Conservation (phyloP, 2,888 invertebrate genomes). For the Tiphia femorata region DNA sequence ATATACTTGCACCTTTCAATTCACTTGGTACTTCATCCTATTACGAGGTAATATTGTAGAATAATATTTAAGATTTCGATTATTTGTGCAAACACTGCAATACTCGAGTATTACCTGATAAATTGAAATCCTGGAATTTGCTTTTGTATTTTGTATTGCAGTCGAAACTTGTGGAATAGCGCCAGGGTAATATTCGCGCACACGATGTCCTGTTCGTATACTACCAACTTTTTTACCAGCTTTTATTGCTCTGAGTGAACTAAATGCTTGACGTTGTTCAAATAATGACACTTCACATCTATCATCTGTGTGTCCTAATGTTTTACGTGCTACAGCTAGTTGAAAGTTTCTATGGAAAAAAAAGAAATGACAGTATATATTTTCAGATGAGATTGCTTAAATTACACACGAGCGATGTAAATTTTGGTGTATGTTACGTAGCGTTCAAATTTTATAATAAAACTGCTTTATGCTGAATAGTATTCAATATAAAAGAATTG, state of each 20-base stretch:
- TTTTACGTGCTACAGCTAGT: slow-evolving; percentile 77
- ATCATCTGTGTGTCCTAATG: slow-evolving; percentile 75
- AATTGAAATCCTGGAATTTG: slow-evolving; percentile 72
- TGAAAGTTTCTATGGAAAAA: slow-evolving; percentile 80
- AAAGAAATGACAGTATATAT: too few relatives aligned
- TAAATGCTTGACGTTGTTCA: slow-evolving; percentile 83
- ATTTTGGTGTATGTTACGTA: too few relatives aligned
- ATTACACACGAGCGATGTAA: background rate
- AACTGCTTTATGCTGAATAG: background rate
- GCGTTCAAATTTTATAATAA: background rate
- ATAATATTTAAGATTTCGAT: background rate
- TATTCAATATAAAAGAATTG: background rate
- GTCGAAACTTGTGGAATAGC: slow-evolving; percentile 70
- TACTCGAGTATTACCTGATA: slow-evolving; percentile 71
- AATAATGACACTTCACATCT: slow-evolving; percentile 72
- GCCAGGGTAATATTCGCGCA: slow-evolving; percentile 72
- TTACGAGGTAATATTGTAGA: slow-evolving; percentile 23
- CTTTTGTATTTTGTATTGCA: slow-evolving; percentile 64
- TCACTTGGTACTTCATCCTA: slow-evolving; percentile 54
- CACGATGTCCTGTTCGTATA: slow-evolving; percentile 73
- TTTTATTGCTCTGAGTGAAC: slow-evolving; percentile 79
- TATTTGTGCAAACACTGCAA: background rate
- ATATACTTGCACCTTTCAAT: slow-evolving; percentile 70
- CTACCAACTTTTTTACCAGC: slow-evolving; percentile 72
- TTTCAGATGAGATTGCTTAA: background rate